Percentiles rank a stretch among this genome's conserved stretches.
phyloP scores from a whole-genome alignment of 2,797 vertebrate species.

The Tokudaia muenninki region DNA sequence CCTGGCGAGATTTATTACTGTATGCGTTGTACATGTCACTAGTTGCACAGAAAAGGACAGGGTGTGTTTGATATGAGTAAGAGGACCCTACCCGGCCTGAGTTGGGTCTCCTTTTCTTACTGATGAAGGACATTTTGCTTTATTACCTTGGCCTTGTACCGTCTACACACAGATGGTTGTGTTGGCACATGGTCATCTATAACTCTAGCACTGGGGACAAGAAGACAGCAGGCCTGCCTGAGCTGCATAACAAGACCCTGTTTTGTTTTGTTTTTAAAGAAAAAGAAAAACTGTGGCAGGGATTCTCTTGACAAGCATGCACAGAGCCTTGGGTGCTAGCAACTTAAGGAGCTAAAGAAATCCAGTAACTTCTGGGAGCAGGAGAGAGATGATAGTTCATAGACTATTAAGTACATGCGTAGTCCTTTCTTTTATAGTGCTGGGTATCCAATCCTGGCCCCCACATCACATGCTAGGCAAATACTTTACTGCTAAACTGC shows the following conservation, averaged over 20 bases:
- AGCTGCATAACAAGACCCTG: not conserved
- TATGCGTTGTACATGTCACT: not conserved
- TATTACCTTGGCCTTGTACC: not conserved
- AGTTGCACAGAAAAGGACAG: not conserved
- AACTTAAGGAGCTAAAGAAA: not conserved
- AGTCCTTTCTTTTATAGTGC: not conserved
- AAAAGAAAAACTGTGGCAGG: not conserved
- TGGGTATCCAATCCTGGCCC: not conserved
- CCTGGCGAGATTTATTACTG: not conserved
- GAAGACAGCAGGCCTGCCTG: not conserved
- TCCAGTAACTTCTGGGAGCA: not conserved
- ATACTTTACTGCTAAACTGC: not conserved
- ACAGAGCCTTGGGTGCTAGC: not conserved
- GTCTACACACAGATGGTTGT: not conserved
- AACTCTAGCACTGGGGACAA: not conserved
- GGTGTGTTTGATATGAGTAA: not conserved
- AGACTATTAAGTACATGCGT: not conserved
- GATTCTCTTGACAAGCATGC: not conserved
- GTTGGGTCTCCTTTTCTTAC: not conserved
- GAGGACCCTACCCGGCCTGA: not conserved
- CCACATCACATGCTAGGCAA: not conserved
- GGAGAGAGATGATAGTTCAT: not conserved
- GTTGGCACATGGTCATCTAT: not conserved
- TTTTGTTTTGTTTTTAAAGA: not conserved
- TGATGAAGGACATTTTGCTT: not conserved